phyloP scores from a whole-genome alignment of 1,140 invertebrate species.

The Melipona quadrifasciata region DNA sequence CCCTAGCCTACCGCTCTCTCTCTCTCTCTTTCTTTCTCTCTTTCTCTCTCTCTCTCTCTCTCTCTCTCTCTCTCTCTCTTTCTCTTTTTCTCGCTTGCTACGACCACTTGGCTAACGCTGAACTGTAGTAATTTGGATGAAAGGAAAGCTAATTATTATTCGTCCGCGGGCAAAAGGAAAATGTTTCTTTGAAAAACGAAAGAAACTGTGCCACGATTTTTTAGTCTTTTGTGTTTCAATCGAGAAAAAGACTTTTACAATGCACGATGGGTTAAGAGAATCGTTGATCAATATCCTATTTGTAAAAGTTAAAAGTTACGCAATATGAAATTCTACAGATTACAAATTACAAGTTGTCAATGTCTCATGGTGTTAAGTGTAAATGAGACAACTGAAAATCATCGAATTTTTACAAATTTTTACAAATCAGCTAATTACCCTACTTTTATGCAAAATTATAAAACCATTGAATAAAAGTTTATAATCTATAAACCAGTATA shows the following conservation, averaged over 20 bases:
- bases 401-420: neutral
- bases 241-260: neutral
- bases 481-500: no score
- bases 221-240: neutral
- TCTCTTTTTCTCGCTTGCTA: neutral
- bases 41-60: neutral
- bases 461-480: no score
- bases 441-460: no score
- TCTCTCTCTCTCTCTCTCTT: no score
- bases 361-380: no score
- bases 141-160: constrained; percentile 21
- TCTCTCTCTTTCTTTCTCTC: neutral
- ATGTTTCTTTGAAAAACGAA: neutral
- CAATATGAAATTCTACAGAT: neutral
- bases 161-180: neutral
- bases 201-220: neutral
- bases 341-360: neutral
- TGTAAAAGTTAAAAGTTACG: neutral
- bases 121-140: constrained; percentile 12
- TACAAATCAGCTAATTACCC: no score
- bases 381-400: neutral
- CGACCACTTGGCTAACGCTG: neutral
- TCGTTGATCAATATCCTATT: neutral
- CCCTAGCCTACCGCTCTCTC: constrained; percentile 4
- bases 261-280: neutral